Evolutionary conservation across 2,113 vertebrate species (phyloP).

Genomic region (Aegithalos caudatus): DNA sequence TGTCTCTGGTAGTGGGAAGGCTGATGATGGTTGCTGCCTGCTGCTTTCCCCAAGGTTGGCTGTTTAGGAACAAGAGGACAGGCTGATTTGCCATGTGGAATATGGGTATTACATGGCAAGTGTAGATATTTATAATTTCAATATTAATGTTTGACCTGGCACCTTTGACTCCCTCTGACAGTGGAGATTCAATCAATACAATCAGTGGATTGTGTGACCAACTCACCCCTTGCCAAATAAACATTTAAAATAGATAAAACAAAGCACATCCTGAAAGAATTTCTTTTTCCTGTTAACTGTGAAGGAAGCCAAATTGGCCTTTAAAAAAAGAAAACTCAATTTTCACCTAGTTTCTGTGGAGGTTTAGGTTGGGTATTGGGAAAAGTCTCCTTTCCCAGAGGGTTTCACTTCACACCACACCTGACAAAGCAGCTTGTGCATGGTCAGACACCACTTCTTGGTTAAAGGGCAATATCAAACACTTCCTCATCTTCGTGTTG

Average conservation of each 20-base stretch:
- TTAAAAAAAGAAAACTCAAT: not conserved
- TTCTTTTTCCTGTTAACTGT: not conserved
- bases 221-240: not conserved
- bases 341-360: not conserved
- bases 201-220: not conserved
- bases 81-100: not conserved
- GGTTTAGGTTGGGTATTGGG: not conserved
- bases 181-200: not conserved
- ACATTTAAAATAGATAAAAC: not conserved
- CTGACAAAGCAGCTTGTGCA: not conserved
- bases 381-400: not conserved
- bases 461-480: fast-evolving
- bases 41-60: not conserved
- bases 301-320: not conserved
- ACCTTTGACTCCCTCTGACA: not conserved
- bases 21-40: not conserved
- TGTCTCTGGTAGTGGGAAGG: not conserved
- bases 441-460: not conserved
- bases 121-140: not conserved
- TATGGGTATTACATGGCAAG: not conserved
- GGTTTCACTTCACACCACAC: not conserved
- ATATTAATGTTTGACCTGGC: not conserved
- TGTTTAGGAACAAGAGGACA: not conserved
- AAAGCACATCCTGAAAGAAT: not conserved
- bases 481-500: not conserved